phyloP scores from a whole-genome alignment of 2,888 invertebrate species.

The Chymomyza procnemis region DNA sequence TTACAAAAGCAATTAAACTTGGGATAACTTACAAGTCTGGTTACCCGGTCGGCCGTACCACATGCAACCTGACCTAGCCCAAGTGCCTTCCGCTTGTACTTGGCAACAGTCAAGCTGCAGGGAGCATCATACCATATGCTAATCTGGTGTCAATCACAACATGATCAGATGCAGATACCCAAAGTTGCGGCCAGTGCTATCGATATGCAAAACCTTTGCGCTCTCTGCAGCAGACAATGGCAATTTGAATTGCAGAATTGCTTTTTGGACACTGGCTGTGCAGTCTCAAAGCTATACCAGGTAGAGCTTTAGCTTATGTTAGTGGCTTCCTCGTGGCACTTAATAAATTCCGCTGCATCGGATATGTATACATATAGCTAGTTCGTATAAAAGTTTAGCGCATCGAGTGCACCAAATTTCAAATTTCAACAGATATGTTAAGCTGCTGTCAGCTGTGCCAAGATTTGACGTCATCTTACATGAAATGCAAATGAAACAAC shows the following conservation, averaged over 20 bases:
- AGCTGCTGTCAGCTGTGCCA: constrained; percentile 71
- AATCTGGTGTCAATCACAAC: constrained; percentile 73
- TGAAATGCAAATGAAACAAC: constrained; percentile 52
- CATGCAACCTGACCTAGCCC: constrained; percentile 55
- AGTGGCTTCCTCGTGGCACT: constrained; percentile 59
- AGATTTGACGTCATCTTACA: constrained; percentile 69
- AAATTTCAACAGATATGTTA: constrained; percentile 75
- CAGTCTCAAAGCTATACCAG: neutral
- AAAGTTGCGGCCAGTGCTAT: constrained; percentile 27
- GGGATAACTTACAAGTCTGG: constrained; percentile 16
- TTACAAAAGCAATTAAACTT: constrained; percentile 63
- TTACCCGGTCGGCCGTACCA: neutral
- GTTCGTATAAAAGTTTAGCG: constrained; percentile 40
- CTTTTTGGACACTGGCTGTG: constrained; percentile 26
- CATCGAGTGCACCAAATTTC: constrained; percentile 39
- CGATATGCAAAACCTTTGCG: constrained; percentile 55
- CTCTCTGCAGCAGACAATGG: constrained; percentile 63
- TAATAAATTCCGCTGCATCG: constrained; percentile 72
- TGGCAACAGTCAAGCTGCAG: constrained; percentile 19
- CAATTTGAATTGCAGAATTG: constrained; percentile 76
- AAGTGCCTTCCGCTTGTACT: constrained; percentile 56
- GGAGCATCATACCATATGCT: constrained; percentile 57
- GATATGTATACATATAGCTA: neutral
- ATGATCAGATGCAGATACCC: constrained; percentile 41
- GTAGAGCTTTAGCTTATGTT: neutral